These are phyloP conservation scores for Malaclemys terrapin DNA, from an alignment of 2,113 vertebrate genomes.

Conservation along the genomic window DNA sequence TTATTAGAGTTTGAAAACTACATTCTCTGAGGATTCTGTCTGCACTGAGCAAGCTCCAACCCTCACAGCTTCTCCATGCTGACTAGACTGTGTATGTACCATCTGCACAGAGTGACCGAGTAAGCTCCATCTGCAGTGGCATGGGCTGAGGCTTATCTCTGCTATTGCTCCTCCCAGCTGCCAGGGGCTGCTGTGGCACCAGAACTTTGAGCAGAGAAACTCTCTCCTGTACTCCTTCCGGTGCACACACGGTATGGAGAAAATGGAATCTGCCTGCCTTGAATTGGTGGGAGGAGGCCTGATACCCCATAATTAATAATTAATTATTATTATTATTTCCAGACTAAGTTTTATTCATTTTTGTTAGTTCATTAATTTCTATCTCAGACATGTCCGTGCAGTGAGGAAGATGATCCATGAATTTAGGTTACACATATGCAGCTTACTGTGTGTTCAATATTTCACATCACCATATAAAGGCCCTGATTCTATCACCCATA, in stretches of 20 bases:
- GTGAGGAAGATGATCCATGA: constrained; percentile 34
- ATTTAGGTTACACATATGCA: constrained; percentile 12
- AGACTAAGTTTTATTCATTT: not conserved
- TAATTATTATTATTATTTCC: not conserved
- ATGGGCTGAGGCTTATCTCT: not conserved
- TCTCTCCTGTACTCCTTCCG: not conserved
- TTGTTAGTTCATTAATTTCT: constrained; percentile 14
- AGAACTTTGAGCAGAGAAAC: not conserved
- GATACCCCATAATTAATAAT: not conserved
- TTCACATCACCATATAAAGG: not conserved
- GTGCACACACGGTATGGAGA: not conserved
- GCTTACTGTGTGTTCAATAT: constrained; percentile 25
- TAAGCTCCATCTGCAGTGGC: not conserved
- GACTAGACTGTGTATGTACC: not conserved
- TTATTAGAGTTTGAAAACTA: not conserved
- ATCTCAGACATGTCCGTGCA: not conserved
- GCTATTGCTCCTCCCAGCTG: not conserved
- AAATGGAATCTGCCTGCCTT: not conserved
- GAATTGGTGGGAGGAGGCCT: not conserved
- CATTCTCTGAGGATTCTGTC: not conserved
- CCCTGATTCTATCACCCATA: not conserved
- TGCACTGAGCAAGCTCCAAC: not conserved
- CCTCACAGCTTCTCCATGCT: not conserved
- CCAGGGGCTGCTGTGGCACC: not conserved
- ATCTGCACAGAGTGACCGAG: not conserved